Percentiles rank a stretch among this genome's conserved stretches.
phyloP scores from a whole-genome alignment of 2,888 invertebrate species.

The Phrixothrix hirtus region DNA sequence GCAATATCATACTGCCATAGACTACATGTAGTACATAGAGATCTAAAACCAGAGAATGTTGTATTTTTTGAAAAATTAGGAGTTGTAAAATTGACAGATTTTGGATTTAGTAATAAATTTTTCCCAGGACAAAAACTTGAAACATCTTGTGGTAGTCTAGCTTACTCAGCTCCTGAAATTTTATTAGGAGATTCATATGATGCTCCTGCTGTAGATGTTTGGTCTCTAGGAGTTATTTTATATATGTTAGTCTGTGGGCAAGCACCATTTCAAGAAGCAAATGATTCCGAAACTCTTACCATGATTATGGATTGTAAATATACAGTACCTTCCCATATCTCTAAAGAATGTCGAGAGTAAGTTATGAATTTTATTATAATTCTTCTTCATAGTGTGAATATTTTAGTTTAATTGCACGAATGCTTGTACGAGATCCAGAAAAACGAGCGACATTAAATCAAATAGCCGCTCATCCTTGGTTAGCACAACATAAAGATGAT shows the following conservation, averaged over 20 bases:
- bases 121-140: slow-evolving; percentile 95
- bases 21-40: slow-evolving; percentile 83
- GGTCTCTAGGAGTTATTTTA: slow-evolving; percentile 97
- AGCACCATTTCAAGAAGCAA: slow-evolving; percentile 98
- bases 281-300: slow-evolving; percentile 98
- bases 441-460: slow-evolving; percentile 85
- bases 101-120: slow-evolving; percentile 95
- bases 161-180: slow-evolving; percentile 99
- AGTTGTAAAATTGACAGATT: slow-evolving; percentile 97
- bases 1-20: slow-evolving; percentile 98
- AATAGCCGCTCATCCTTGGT: slow-evolving; percentile 87
- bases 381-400: too few relatives aligned
- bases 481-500: slow-evolving; percentile 61
- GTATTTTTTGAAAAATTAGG: slow-evolving; percentile 98
- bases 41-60: slow-evolving; percentile 99
- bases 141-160: slow-evolving; percentile 97
- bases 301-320: slow-evolving; percentile 99
- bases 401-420: slow-evolving; percentile 81
- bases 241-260: slow-evolving; percentile 98
- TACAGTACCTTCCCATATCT: slow-evolving; percentile 85
- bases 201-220: slow-evolving; percentile 98
- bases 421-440: slow-evolving; percentile 93
- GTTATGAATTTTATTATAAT: slow-evolving; percentile 23
- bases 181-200: slow-evolving; percentile 97
- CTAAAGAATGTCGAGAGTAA: slow-evolving; percentile 81